These are phyloP conservation scores for Turdus rufiventris DNA, from an alignment of 2,113 vertebrate species.

Conservation along the genomic window DNA sequence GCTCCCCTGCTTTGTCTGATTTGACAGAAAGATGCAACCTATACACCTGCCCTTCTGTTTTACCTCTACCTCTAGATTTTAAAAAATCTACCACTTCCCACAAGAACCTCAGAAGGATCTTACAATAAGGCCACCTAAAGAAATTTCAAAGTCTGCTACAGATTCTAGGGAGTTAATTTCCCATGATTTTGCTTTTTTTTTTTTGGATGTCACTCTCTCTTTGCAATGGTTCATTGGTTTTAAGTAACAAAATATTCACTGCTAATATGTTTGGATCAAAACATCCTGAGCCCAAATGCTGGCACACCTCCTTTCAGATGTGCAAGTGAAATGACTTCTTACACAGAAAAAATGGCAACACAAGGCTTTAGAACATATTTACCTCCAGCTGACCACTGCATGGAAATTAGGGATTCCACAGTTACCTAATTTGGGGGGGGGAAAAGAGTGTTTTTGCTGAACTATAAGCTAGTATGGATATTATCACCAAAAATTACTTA, in stretches of 20 bases:
- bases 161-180: background rate
- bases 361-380: background rate
- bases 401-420: background rate
- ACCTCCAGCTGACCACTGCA: background rate
- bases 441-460: background rate
- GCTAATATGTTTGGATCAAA: background rate
- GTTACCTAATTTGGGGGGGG: fast-evolving
- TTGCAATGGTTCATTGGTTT: background rate
- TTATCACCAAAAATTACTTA: background rate
- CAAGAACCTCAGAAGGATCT: background rate
- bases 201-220: background rate
- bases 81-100: background rate
- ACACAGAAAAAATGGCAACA: background rate
- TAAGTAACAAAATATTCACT: background rate
- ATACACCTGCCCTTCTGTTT: background rate
- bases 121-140: background rate
- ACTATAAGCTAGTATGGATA: background rate
- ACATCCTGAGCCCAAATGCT: background rate
- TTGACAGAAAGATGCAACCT: background rate
- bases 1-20: background rate
- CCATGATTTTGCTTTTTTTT: background rate
- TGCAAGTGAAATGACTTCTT: background rate
- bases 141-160: background rate
- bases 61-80: background rate
- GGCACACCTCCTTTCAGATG: background rate